Base-by-base conservation (phyloP, 2,888 invertebrate genomes). In the Agrilus cyanescens region DNA sequence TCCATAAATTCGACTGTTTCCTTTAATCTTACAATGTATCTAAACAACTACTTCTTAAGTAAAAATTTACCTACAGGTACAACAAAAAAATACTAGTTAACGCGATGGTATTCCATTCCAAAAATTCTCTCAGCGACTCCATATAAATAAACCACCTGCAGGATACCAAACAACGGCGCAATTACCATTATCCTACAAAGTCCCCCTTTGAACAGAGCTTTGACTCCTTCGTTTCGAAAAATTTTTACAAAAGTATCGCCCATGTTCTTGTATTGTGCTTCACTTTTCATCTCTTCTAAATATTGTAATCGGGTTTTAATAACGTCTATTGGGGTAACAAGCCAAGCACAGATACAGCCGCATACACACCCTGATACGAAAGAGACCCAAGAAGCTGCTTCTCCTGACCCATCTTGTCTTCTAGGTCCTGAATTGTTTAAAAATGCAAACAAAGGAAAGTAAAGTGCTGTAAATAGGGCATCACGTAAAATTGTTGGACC, bases 161-260 rank as follows among this genome's bases (percentile, higher is more conserved):
- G 94, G 53, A 96, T 95, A 53, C 95, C 95, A 68, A 95, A 95
- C 37, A 95, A 69, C 1, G 94, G 94, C 0, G 94, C 94, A 56
- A 96, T 91, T 5, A 94, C 95, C 56, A 95, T 87, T 80, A 94
- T 83, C 58, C 95, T 80, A 60, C 93, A 91, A 2, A 83, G 80
- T 4, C 90, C 94, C 41, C 95, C 95, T 66, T 95, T 95, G 71
- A 93, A 90, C 68, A 96, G 89, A 12, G 40, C 35, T 13, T 4
- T 20, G 10, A 34, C 2, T 13, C 40, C 40, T 35, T 40, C 40
- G 8, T 35, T 2, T n/a, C 30, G 34, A 10, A 18, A 29, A 7
- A 32, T 32, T 4, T 30, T 31, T 14, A 31, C 32, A 32, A 39
- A 39, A 35, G 30, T 35, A 34, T 40, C 40, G 12, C 8, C 1